Percentiles rank a stretch among this genome's conserved stretches.
Conservation (phyloP, 92 coral and sea anemone genomes). For the Epizoanthus stellaris region DNA sequence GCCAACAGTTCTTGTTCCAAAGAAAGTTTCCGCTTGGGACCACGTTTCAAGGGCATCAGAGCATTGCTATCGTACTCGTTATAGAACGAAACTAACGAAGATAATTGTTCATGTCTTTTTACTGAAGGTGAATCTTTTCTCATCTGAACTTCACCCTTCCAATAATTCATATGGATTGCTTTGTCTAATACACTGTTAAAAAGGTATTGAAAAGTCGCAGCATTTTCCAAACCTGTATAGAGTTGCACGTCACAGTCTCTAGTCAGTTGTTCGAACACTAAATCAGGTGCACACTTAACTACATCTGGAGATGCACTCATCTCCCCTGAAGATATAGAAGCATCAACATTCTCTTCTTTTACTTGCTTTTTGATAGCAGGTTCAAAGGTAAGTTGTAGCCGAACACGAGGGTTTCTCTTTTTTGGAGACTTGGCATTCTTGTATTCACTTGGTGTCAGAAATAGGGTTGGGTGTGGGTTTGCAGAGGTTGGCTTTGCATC, state of each 20-base stretch:
- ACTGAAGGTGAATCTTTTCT: background rate
- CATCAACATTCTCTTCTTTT: background rate
- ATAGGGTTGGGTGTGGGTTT: slow-evolving; percentile 15
- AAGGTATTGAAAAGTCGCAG: slow-evolving; percentile 5
- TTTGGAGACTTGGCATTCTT: background rate
- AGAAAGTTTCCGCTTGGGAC: slow-evolving; percentile 30
- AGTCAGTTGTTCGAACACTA: slow-evolving; percentile 21
- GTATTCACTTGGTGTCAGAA: background rate
- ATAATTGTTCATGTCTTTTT: background rate
- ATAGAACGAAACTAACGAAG: slow-evolving; percentile 12
- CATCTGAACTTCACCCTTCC: slow-evolving; percentile 17
- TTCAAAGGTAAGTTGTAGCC: background rate
- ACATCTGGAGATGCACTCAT: no score
- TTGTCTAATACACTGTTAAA: slow-evolving; percentile 20
- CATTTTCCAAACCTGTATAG: slow-evolving; percentile 34
- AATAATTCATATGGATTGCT: slow-evolving; percentile 27
- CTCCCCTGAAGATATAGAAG: background rate
- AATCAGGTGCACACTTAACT: no score
- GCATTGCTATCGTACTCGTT: slow-evolving; percentile 4
- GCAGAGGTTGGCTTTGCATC: slow-evolving; percentile 32
- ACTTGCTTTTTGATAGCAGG: background rate
- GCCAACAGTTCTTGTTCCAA: slow-evolving; percentile 44
- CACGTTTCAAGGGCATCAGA: slow-evolving; percentile 19
- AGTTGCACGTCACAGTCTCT: slow-evolving; percentile 34
- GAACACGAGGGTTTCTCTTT: background rate